Percentiles rank a stretch among this genome's conserved stretches.
These are phyloP conservation scores for Phoebastria nigripes DNA, from an alignment of 2,797 vertebrate genomes.

Conservation along the genomic window DNA sequence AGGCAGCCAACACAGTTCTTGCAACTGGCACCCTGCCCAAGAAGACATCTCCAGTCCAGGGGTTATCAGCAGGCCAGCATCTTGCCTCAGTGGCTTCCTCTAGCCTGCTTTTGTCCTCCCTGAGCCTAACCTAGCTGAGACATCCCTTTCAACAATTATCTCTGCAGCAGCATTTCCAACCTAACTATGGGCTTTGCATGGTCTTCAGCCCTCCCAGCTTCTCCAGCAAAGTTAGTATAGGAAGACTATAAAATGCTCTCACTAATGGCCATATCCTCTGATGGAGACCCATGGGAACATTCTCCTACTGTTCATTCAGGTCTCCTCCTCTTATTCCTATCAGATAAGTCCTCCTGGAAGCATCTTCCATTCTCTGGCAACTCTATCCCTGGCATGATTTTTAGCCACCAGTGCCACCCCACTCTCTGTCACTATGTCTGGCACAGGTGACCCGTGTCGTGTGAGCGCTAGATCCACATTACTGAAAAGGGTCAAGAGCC, in stretches of 20 bases:
- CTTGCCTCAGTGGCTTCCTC: not conserved
- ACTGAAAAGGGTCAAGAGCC: not conserved
- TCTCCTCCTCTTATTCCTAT: not conserved
- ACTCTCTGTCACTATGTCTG: not conserved
- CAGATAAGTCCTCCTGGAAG: not conserved
- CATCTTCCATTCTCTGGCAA: not conserved
- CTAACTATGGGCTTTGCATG: not conserved
- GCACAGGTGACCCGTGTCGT: not conserved
- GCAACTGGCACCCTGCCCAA: not conserved
- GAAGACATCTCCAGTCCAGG: not conserved
- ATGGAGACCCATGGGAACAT: accelerated
- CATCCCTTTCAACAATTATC: not conserved
- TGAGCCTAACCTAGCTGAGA: not conserved
- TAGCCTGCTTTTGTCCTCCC: not conserved
- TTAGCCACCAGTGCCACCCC: not conserved
- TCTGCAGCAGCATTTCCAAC: not conserved
- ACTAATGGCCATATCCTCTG: not conserved
- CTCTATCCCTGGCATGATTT: not conserved
- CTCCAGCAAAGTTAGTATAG: not conserved
- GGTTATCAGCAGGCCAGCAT: not conserved
- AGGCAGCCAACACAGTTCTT: not conserved
- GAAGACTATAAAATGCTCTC: not conserved
- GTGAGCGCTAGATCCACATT: accelerated
- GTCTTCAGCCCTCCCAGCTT: not conserved
- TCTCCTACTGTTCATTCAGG: not conserved